A percentile compares a stretch with the other conserved stretches of the same genome.
phyloP scores from a whole-genome alignment of 1,140 invertebrate genomes.

The Homarus americanus region DNA sequence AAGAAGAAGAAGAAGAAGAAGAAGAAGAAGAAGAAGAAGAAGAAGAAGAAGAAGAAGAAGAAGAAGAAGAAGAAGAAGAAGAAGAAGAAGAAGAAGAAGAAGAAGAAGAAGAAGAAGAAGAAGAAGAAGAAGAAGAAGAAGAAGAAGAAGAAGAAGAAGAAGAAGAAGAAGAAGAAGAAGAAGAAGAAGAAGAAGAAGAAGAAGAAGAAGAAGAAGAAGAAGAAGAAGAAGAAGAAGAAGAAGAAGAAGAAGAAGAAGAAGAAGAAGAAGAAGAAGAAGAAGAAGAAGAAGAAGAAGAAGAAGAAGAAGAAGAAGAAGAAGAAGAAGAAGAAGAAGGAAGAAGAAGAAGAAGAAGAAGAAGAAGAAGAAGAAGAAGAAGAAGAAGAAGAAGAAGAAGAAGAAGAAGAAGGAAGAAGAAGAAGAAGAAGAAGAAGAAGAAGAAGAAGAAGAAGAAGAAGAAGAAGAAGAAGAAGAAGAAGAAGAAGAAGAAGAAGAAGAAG shows the following conservation, averaged over 20 bases:
- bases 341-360: not conserved
- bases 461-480: not conserved
- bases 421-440: not conserved
- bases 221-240: not conserved
- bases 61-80: not conserved
- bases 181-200: not conserved
- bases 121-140: not conserved
- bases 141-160: not conserved
- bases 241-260: not conserved
- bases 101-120: not conserved
- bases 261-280: not conserved
- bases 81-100: not conserved
- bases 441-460: not conserved
- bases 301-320: not conserved
- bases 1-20: not conserved
- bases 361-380: not conserved
- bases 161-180: not conserved
- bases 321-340: not conserved
- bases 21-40: not conserved
- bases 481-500: not conserved
- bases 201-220: not conserved
- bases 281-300: not conserved
- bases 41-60: not conserved
- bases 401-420: not conserved
- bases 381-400: not conserved